These are phyloP conservation scores for Heptranchias perlo DNA, from an alignment of 2,113 vertebrate species.

Conservation along the genomic window DNA sequence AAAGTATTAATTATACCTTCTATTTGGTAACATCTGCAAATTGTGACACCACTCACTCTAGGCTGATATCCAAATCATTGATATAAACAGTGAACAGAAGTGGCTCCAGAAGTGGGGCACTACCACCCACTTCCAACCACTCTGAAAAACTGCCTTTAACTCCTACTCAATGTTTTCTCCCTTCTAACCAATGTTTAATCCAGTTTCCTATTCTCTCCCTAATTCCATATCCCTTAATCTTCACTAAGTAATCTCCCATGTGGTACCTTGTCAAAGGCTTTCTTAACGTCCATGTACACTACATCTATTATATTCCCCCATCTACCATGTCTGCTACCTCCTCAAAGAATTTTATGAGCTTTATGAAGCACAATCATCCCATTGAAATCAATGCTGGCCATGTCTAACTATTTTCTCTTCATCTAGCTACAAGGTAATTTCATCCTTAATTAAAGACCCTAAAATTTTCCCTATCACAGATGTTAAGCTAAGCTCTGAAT, in stretches of 20 bases:
- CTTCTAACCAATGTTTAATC: neutral
- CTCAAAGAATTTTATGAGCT: neutral
- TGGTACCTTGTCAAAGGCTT: neutral
- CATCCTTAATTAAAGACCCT: neutral
- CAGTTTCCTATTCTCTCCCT: neutral
- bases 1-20: neutral
- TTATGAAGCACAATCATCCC: neutral
- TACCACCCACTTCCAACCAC: neutral
- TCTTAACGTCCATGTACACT: neutral
- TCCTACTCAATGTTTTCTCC: neutral
- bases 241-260: neutral
- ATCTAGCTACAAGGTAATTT: neutral
- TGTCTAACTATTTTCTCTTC: neutral
- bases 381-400: neutral
- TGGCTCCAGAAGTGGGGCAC: neutral
- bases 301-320: neutral
- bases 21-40: neutral
- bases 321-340: neutral
- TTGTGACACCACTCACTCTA: neutral
- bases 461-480: neutral
- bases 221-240: neutral
- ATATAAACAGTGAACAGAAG: neutral
- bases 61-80: neutral
- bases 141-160: neutral
- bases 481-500: neutral